These are phyloP conservation scores for Microplitis manilae DNA, from an alignment of 2,888 invertebrate species.

Conservation along the genomic window DNA sequence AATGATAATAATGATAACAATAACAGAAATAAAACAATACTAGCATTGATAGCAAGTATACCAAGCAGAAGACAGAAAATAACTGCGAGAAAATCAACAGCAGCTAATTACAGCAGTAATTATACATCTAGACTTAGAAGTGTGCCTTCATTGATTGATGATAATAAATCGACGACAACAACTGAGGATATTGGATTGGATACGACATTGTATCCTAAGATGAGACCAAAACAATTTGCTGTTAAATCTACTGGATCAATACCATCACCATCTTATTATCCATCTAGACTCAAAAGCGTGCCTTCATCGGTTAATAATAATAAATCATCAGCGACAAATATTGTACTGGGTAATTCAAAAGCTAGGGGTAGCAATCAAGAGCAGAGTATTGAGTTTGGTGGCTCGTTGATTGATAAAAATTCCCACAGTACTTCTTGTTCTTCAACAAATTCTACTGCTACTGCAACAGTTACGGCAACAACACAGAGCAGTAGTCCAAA, in stretches of 20 bases:
- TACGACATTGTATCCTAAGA: not conserved
- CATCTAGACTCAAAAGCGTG: not conserved
- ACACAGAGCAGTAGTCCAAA: slow-evolving; percentile 62
- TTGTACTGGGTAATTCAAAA: slow-evolving; percentile 17
- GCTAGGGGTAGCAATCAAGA: slow-evolving; percentile 46
- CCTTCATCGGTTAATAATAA: slow-evolving; percentile 55
- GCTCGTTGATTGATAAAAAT: slow-evolving; percentile 49
- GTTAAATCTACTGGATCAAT: not conserved
- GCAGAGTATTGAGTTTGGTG: slow-evolving; percentile 41
- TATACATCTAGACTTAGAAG: not conserved
- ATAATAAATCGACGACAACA: not conserved
- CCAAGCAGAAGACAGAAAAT: not conserved
- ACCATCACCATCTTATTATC: not conserved
- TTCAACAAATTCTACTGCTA: slow-evolving; percentile 18
- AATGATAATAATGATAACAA: slow-evolving; percentile 60
- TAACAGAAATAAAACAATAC: slow-evolving; percentile 51
- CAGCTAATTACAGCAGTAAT: not conserved
- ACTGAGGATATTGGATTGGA: not conserved
- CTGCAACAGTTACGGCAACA: not conserved
- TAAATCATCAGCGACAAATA: slow-evolving; percentile 41
- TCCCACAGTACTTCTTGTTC: slow-evolving; percentile 37
- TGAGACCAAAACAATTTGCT: not conserved
- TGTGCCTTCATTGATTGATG: not conserved
- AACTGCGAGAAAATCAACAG: not conserved
- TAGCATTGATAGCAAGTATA: not conserved